Base-by-base conservation (phyloP, 2,888 invertebrate genomes). In the Tineola bisselliella region DNA sequence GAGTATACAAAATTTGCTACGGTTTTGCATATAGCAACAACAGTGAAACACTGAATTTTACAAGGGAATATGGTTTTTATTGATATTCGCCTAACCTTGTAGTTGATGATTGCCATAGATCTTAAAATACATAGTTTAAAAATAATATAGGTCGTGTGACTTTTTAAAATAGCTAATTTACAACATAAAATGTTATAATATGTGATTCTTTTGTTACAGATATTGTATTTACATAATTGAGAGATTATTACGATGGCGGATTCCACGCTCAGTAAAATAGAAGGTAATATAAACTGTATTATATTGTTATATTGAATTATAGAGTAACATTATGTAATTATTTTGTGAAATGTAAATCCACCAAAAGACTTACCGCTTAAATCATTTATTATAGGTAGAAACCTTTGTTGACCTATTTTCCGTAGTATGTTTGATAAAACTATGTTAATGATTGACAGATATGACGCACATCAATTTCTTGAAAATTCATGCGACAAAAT, bases 151-250 rank as follows among this genome's bases (percentile, higher is more conserved):
- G 18, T 19, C 57, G 33, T 33, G 19, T 12, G 11, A 31, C 12
- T 18, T 12, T 56, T 25, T 31, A 63, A 61, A 44, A 67, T 66
- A 67, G 65, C 66, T 68, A 65, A 69, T 69, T 65, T 65, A 65
- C 66, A 65, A 65, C 61, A 52, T 61, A 56, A 61, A 18, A 61
- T 25, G 62, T 8, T 48, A 38, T 0, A 11, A 52, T 10, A 54
- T 54, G 4, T 60, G 25, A 64, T 66, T 63, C 52, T 61, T 65
- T 73, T 73, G 71, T 74, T 75, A 52, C 72, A 75, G 75, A 61
- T 64, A 62, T 62, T 61, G 56, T 13, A 62, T 58, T 18, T n/a
- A 25, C 17, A 59, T 59, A 17, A 43, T 15, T 44, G 44, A 60
- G 13, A 33, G 2, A 11, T 17, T 33, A 33, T 33, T 6, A 33